Evolutionary conservation across 2,113 vertebrate species (phyloP).

Genomic region (Xenopus borealis): DNA sequence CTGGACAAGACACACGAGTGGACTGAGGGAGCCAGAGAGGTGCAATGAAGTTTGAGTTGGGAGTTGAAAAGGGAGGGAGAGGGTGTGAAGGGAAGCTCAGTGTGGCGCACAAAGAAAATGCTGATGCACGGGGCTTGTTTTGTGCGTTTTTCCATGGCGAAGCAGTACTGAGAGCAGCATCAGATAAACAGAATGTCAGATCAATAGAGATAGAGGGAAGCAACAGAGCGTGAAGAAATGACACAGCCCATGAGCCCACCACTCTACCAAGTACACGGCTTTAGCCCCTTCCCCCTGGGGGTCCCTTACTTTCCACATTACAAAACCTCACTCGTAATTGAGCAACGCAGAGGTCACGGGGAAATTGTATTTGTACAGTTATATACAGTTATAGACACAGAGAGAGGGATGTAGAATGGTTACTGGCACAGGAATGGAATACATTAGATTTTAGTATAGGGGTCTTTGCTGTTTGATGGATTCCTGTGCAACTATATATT

Average conservation of each 20-base stretch:
- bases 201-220: constrained; percentile 88
- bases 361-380: too few relatives aligned
- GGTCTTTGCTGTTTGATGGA: too few relatives aligned
- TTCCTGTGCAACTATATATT: too few relatives aligned
- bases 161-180: constrained; percentile 91
- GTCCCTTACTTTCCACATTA: too few relatives aligned
- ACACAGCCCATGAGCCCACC: constrained; percentile 35
- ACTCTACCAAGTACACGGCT: not conserved
- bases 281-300: too few relatives aligned
- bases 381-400: too few relatives aligned
- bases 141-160: constrained; percentile 90
- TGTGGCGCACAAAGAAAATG: constrained; percentile 90
- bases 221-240: constrained; percentile 84
- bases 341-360: too few relatives aligned
- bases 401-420: too few relatives aligned
- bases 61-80: constrained; percentile 74
- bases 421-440: too few relatives aligned
- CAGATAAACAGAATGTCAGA: constrained; percentile 97
- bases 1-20: constrained; percentile 70
- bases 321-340: too few relatives aligned
- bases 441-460: too few relatives aligned
- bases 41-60: constrained; percentile 49
- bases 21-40: constrained; percentile 69
- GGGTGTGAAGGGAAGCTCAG: constrained; percentile 77
- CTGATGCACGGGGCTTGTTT: constrained; percentile 88